These are phyloP conservation scores for Dendropsophus ebraccatus DNA, from an alignment of 2,113 vertebrate species.

Conservation along the genomic window DNA sequence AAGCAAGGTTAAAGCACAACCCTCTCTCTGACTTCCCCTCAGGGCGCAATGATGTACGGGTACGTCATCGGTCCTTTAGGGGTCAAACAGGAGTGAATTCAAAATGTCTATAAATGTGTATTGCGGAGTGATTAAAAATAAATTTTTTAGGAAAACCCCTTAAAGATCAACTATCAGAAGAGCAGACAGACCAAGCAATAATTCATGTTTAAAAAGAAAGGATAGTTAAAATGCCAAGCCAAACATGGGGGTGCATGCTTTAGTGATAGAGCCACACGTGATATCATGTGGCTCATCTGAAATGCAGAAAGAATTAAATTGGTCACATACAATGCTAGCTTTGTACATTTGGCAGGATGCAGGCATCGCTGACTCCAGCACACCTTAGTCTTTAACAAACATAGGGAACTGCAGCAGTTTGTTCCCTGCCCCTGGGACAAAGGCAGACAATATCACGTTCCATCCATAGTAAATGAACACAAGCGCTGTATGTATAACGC, in stretches of 20 bases:
- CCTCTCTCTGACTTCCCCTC: no score
- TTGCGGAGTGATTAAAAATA: no score
- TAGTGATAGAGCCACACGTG: slow-evolving; percentile 13
- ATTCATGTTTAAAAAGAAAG: background rate
- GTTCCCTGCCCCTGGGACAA: slow-evolving; percentile 15
- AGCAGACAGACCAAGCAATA: background rate
- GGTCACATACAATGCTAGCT: slow-evolving; percentile 40
- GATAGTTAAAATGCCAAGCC: slow-evolving; percentile 2
- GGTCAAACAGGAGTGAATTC: no score
- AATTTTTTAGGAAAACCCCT: background rate
- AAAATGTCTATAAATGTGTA: no score
- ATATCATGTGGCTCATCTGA: slow-evolving; percentile 25
- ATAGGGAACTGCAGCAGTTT: slow-evolving; percentile 1
- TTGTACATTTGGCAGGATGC: slow-evolving; percentile 30
- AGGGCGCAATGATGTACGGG: no score
- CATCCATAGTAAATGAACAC: slow-evolving; percentile 26
- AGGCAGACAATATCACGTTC: slow-evolving; percentile 28
- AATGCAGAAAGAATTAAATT: slow-evolving; percentile 12
- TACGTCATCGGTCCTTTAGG: no score
- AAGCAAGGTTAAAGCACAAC: no score
- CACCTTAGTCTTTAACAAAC: slow-evolving; percentile 31
- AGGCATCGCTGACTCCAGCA: slow-evolving; percentile 25
- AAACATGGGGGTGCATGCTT: slow-evolving; percentile 38
- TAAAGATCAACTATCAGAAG: background rate
- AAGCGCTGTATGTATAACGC: slow-evolving; percentile 10